phyloP scores from a whole-genome alignment of 2,888 invertebrate species.

The Thymelicus sylvestris region DNA sequence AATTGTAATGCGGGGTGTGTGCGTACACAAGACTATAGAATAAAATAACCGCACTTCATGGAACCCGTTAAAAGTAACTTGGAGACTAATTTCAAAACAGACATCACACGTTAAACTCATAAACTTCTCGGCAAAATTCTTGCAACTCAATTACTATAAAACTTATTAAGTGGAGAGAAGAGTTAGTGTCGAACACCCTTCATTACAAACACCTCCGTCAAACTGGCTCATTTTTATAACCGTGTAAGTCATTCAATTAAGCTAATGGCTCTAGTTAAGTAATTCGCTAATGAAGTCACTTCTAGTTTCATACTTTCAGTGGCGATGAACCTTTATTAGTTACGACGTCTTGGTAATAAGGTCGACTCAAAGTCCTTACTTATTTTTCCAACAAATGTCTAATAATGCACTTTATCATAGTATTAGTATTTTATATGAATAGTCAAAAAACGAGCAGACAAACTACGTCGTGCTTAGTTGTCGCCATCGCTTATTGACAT shows the following conservation, averaged over 20 bases:
- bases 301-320: conserved; percentile 26
- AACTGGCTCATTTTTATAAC: conserved; percentile 44
- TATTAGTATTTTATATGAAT: too few relatives aligned
- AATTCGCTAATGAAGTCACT: conserved; percentile 60
- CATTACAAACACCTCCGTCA: conserved; percentile 28
- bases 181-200: conserved; percentile 25
- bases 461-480: too few relatives aligned
- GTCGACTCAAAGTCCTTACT: not conserved
- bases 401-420: too few relatives aligned
- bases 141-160: conserved; percentile 22
- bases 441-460: too few relatives aligned
- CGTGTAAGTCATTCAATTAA: conserved; percentile 52
- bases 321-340: conserved; percentile 4
- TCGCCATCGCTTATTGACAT: too few relatives aligned
- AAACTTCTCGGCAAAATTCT: not conserved
- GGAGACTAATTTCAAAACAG: not conserved
- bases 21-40: too few relatives aligned
- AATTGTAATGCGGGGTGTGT: too few relatives aligned
- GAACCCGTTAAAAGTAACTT: not conserved
- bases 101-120: not conserved
- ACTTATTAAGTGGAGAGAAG: conserved; percentile 4
- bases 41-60: not conserved
- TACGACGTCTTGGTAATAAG: not conserved
- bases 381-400: too few relatives aligned
- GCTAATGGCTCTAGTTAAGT: conserved; percentile 54